Conservation (phyloP, 2,797 vertebrate genomes). For the Benthosema pterotum region DNA sequence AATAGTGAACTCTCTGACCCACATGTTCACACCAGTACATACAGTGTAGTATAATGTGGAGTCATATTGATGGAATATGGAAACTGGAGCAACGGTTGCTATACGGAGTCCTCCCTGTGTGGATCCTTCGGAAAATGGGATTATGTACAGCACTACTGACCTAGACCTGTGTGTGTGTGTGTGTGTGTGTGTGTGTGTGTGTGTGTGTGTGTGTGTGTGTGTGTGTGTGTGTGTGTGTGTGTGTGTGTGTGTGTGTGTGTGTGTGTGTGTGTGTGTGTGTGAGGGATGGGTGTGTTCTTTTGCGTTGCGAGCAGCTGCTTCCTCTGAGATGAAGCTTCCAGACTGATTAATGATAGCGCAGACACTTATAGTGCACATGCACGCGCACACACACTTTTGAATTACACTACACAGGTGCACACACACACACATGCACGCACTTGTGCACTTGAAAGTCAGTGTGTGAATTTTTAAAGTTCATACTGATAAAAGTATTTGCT, state of each 20-base stretch:
- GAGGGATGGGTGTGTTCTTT: conserved; percentile 11
- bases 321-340: conserved; percentile 5
- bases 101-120: conserved; percentile 46
- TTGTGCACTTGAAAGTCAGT: conserved; percentile 7
- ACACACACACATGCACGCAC: conserved; percentile 8
- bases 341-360: conserved; percentile 9
- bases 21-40: neutral
- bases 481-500: conserved; percentile 30
- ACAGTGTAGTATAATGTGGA: conserved; percentile 7
- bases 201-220: neutral
- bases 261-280: conserved; percentile 35
- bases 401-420: too few species aligned
- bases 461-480: neutral
- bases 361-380: conserved; percentile 4
- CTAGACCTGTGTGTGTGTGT: neutral
- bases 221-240: neutral
- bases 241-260: conserved; percentile 14
- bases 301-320: conserved; percentile 28
- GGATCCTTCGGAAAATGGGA: conserved; percentile 61
- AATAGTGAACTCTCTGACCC: conserved; percentile 41
- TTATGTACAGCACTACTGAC: too few species aligned
- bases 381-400: too few species aligned
- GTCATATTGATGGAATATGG: conserved; percentile 18
- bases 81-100: conserved; percentile 36
- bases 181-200: too few species aligned